Conservation (phyloP, 1,140 invertebrate species). For the Drosophila insularis region DNA sequence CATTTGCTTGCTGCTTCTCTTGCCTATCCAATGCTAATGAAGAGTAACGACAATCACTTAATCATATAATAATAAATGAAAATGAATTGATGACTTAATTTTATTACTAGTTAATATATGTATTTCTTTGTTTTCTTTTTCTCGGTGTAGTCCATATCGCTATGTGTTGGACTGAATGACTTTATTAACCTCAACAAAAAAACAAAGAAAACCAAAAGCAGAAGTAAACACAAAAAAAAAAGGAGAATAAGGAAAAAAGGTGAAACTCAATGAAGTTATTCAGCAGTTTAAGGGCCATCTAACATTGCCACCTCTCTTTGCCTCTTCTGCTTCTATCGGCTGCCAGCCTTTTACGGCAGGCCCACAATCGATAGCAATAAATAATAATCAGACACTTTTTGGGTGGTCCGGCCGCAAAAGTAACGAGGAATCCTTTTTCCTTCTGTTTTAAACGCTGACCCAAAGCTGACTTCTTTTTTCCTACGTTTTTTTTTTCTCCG, state of each 20-base stretch:
- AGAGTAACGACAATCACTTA: background rate
- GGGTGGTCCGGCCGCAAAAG: background rate
- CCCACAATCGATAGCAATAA: slow-evolving; percentile 44
- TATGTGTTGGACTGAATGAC: slow-evolving; percentile 19
- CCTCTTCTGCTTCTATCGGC: background rate
- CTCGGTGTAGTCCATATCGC: background rate
- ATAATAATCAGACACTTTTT: slow-evolving; percentile 40
- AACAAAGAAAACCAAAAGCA: background rate
- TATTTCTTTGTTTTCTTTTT: background rate
- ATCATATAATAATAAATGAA: background rate
- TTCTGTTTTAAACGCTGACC: slow-evolving; percentile 9
- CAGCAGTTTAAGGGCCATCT: slow-evolving; percentile 13
- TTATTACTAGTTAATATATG: background rate
- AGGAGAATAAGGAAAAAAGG: background rate
- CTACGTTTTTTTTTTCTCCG: background rate
- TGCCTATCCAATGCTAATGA: no score
- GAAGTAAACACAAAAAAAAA: background rate
- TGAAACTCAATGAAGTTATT: slow-evolving; percentile 26
- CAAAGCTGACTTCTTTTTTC: slow-evolving; percentile 12
- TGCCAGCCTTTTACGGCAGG: background rate
- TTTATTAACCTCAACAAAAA: slow-evolving; percentile 34
- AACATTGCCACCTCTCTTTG: background rate
- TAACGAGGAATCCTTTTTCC: slow-evolving; percentile 8
- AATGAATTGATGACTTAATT: slow-evolving; percentile 2
- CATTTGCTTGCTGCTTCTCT: no score